Evolutionary conservation across 2,888 invertebrate genomes (phyloP).

Genomic region (Dasypolia templi): DNA sequence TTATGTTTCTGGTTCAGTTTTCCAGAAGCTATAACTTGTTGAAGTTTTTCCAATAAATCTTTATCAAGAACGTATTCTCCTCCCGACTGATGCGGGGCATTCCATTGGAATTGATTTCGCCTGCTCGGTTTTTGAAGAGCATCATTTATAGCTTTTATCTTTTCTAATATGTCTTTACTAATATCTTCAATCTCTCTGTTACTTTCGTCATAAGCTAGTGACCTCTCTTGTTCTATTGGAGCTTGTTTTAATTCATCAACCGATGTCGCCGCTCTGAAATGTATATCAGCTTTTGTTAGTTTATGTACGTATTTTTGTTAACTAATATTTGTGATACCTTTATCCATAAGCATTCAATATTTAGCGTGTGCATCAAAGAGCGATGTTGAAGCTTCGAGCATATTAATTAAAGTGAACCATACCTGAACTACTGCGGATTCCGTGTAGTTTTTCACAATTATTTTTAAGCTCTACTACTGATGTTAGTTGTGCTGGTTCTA

Average conservation of each 20-base stretch:
- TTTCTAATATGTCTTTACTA: conserved; percentile 87
- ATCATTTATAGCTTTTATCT: conserved; percentile 89
- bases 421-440: conserved; percentile 81
- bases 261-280: conserved; percentile 74
- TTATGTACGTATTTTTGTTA: conserved; percentile 22
- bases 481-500: conserved; percentile 75
- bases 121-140: conserved; percentile 81
- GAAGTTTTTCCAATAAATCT: conserved; percentile 82
- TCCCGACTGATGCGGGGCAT: conserved; percentile 73
- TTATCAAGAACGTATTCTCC: conserved; percentile 78
- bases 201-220: conserved; percentile 73
- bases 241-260: conserved; percentile 55
- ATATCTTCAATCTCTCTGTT: conserved; percentile 68
- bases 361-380: conserved; percentile 69
- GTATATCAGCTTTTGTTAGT: conserved; percentile 58
- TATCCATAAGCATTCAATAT: conserved; percentile 70
- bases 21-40: conserved; percentile 82
- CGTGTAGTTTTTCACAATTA: conserved; percentile 67
- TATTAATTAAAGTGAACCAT: conserved; percentile 78
- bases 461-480: conserved; percentile 66
- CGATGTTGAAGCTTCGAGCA: conserved; percentile 72
- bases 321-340: conserved; percentile 51
- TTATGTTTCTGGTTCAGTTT: conserved; percentile 74
- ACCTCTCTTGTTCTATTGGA: conserved; percentile 68
- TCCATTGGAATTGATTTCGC: conserved; percentile 76